Base-by-base conservation (phyloP, 2,113 vertebrate species). In the Burhinus oedicnemus region DNA sequence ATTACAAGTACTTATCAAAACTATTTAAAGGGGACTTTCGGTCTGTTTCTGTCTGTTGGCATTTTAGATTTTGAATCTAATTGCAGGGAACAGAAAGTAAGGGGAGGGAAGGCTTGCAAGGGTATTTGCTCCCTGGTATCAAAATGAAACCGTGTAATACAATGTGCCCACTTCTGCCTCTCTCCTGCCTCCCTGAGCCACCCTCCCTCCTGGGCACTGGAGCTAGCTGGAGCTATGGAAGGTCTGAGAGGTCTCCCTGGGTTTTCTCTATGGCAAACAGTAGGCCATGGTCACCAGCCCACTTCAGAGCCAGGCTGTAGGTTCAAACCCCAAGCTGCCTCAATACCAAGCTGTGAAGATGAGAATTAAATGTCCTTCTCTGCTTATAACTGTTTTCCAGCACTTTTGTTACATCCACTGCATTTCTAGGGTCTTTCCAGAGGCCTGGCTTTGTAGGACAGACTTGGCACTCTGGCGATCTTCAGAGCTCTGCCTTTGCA, bases 121-220 rank as follows among this genome's bases (percentile, higher is more conserved):
- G 8, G 6, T 6, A 9, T 57, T 85, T 79, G 6, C 20, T 76
- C 2, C 21, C 0, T 0, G 0, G 3, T 52, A 74, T 55, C 30
- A 83, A 83, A 83, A 93, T 32, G 25, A 76, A 86, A 76, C 11
- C 1, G 0, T 32, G 29, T 45, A 54, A 58, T 21, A 22, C 17
- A 25, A 8, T 7, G 21, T n/a, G 16, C 30, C 30, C 17, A 17
- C 8, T 78, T 42, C 42, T 76, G 26, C 26, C 12, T 68, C 36
- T n/a, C 11, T 8, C 5, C 27, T 6, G 21, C 6, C 4, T 5
- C 7, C 42, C 38, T 8, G 11, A 66, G 62, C 2, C 36, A 70
- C 34, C 6, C 5, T 70, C 29, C 13, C 19, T 68, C 14, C 49
- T 5, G 23, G 32, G 20, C 34, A 18, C 20, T 17, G 44, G 17